Evolutionary conservation across 2,797 vertebrate species (phyloP).

Genomic region (Manis javanica): DNA sequence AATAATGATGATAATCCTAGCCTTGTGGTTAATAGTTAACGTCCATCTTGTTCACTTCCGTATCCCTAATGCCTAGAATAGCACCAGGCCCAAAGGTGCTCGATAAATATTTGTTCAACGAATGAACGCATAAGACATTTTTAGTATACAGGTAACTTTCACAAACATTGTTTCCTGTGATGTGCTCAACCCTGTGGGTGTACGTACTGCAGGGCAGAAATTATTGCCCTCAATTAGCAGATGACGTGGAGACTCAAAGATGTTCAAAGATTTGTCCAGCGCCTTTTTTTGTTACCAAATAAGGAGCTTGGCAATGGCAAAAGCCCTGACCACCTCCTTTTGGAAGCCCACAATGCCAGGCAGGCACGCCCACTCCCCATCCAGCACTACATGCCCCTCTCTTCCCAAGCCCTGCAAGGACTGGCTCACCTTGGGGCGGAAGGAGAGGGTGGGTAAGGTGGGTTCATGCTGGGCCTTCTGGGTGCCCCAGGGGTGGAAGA

Average conservation of each 20-base stretch:
- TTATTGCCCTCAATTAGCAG: not conserved
- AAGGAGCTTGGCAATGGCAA: not conserved
- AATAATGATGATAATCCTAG: not conserved
- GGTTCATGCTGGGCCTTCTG: slow-evolving; percentile 97
- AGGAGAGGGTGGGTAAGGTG: slow-evolving; percentile 95
- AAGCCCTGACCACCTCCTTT: not conserved
- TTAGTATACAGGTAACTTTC: not conserved
- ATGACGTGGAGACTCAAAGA: not conserved
- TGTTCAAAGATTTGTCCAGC: not conserved
- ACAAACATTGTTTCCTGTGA: not conserved
- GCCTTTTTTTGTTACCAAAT: not conserved
- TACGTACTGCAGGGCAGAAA: not conserved
- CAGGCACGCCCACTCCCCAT: not conserved
- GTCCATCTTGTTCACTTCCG: not conserved
- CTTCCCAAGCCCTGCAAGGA: not conserved
- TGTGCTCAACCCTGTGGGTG: not conserved
- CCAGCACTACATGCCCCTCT: not conserved
- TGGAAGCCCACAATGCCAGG: not conserved
- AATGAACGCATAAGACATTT: not conserved
- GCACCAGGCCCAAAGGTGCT: not conserved
- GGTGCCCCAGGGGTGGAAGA: slow-evolving; percentile 98
- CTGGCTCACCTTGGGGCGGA: slow-evolving; percentile 94
- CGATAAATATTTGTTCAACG: slow-evolving; percentile 47
- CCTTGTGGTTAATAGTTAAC: slow-evolving; percentile 45
- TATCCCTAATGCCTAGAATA: not conserved